Evolutionary conservation across 2,888 invertebrate species (phyloP).

Genomic region (Cephus pygmeus): DNA sequence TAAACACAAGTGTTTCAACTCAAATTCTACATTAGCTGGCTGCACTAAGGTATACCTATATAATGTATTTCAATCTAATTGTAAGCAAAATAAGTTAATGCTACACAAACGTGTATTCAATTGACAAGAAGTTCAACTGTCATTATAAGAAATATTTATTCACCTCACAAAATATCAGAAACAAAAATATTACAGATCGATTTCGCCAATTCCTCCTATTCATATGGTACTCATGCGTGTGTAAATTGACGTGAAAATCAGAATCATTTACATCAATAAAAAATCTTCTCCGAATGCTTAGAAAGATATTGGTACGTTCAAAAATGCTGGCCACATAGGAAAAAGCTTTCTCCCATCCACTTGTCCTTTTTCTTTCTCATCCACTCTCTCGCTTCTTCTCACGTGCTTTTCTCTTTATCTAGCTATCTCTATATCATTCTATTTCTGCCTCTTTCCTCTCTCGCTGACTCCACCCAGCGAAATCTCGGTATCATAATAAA

Average conservation of each 20-base stretch:
- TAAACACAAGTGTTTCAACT: no score
- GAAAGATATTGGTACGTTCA: background rate
- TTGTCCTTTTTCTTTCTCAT: slow-evolving; percentile 1
- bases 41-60: no score
- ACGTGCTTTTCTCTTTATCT: background rate
- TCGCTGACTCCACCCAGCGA: slow-evolving; percentile 8
- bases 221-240: slow-evolving; percentile 13
- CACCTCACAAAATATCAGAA: no score
- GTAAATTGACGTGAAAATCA: slow-evolving; percentile 25
- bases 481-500: slow-evolving; percentile 28
- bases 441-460: slow-evolving; percentile 1
- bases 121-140: no score
- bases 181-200: no score
- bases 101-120: no score
- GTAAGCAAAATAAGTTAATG: no score
- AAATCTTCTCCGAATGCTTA: background rate
- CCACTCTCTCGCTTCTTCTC: slow-evolving; percentile 1
- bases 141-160: no score
- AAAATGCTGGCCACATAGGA: background rate
- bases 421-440: background rate
- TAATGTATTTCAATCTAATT: no score
- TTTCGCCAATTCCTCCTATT: background rate
- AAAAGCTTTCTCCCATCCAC: background rate
- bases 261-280: slow-evolving; percentile 18
- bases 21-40: no score